Conservation (phyloP, 2,888 invertebrate genomes). For the Geophilus truncorum region DNA sequence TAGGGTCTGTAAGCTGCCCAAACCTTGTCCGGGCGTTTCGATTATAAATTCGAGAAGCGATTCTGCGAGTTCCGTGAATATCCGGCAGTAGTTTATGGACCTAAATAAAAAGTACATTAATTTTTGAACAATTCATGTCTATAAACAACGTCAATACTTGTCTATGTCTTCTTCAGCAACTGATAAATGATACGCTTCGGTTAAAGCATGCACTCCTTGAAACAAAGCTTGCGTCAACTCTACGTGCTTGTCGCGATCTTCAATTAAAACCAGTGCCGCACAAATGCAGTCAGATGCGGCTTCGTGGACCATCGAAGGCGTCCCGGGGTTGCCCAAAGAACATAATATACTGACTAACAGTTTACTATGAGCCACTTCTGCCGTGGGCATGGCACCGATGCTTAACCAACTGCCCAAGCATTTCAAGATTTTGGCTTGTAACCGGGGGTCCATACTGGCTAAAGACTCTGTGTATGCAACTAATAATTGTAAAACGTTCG, state of each 20-base stretch:
- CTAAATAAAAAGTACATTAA: slow-evolving; percentile 50
- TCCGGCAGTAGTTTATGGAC: slow-evolving; percentile 84
- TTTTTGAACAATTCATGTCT: no score
- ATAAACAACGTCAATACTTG: no score
- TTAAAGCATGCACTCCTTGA: slow-evolving; percentile 70
- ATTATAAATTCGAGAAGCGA: slow-evolving; percentile 76
- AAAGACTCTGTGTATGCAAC: slow-evolving; percentile 34
- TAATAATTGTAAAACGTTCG: slow-evolving; percentile 71
- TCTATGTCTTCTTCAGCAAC: slow-evolving; percentile 91
- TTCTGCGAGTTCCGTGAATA: slow-evolving; percentile 92
- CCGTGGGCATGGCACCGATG: slow-evolving; percentile 71
- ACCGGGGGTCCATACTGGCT: slow-evolving; percentile 33
- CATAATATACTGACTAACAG: slow-evolving; percentile 66
- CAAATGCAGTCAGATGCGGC: slow-evolving; percentile 88
- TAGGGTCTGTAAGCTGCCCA: slow-evolving; percentile 65
- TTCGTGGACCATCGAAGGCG: slow-evolving; percentile 63
- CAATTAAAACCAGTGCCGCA: slow-evolving; percentile 70
- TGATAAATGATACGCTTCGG: slow-evolving; percentile 80
- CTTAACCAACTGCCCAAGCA: slow-evolving; percentile 91
- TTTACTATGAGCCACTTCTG: slow-evolving; percentile 66
- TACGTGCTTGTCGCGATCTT: slow-evolving; percentile 58
- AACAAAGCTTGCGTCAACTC: slow-evolving; percentile 74
- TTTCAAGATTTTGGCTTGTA: slow-evolving; percentile 57
- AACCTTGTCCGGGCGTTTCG: slow-evolving; percentile 52
- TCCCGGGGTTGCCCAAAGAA: slow-evolving; percentile 45